Percentiles rank a stretch among this genome's conserved stretches.
Conservation (phyloP, 1,140 invertebrate genomes). For the Lepidurus packardi region DNA sequence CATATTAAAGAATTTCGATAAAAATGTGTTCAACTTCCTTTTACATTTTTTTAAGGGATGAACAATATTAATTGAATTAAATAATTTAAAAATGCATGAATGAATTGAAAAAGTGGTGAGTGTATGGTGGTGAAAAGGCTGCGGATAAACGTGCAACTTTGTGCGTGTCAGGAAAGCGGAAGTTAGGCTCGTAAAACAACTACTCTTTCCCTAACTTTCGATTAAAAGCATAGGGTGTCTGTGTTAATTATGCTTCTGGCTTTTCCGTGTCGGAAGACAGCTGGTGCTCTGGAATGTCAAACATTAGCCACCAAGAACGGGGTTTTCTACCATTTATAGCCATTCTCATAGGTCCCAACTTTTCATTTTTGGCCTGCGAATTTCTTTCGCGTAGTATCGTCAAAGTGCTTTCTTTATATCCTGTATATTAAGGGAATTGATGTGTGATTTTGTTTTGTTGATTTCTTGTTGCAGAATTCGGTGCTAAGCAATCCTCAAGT, state of each 20-base stretch:
- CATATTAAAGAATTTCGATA: neutral
- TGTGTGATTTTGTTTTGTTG: constrained; percentile 13
- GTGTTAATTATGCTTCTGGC: neutral
- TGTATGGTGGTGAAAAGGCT: neutral
- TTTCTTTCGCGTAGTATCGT: neutral
- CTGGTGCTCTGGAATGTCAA: neutral
- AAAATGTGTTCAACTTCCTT: neutral
- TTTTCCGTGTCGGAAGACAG: neutral
- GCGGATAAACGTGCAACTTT: neutral
- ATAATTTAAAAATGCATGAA: too few relatives aligned
- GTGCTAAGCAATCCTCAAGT: constrained; percentile 38
- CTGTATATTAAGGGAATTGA: neutral
- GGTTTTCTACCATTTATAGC: neutral
- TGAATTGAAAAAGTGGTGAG: neutral
- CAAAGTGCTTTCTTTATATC: neutral
- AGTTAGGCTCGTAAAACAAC: neutral
- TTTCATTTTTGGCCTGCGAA: neutral
- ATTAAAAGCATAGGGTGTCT: neutral
- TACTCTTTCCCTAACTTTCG: neutral
- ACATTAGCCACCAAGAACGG: neutral
- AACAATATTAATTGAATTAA: too few relatives aligned
- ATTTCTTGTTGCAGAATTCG: constrained; percentile 29
- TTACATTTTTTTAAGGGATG: neutral
- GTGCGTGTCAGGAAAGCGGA: neutral
- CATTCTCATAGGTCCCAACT: neutral